Base-by-base conservation (phyloP, 2,113 vertebrate species). In the Malurus elegans region DNA sequence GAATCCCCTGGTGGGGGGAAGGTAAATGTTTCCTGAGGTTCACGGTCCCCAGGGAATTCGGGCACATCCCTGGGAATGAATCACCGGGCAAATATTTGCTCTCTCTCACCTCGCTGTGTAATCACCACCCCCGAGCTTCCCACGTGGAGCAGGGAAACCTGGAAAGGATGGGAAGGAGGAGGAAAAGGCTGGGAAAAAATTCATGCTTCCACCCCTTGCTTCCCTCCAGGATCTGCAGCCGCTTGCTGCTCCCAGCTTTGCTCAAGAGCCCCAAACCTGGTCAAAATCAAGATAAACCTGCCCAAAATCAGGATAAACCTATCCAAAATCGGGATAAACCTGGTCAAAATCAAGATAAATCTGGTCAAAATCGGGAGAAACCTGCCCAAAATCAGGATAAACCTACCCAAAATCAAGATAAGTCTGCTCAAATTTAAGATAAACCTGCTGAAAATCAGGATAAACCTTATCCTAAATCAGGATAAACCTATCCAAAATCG, bases 51-150 rank as follows among this genome's bases (percentile, higher is more conserved):
- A 10, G n/a, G 86, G 93, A 87, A 70, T 14, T 60, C 42, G 56
- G 12, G 38, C 14, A 9, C 72, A 31, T 61, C 48, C 24, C 90
- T 67, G 74, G 80, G 7, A 47, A 73, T 26, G 64, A 86, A 66
- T 93, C 87, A 91, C 81, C 87, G 85, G 12, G 44, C 91, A 95
- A 92, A 93, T 54, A 79, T 85, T 90, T 76, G 69, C 87, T 90
- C 62, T 88, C n/a, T 67, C 81, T 75, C 53, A n/a, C 72, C 90
- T 87, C 21, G 19, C 79, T 12, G 47, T 62, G 12, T 54, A 74
- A 95, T 93, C 44, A 44, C 29, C 44, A 20, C 24, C 76, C 36
- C 12, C 12, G 38, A 67, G 60, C 36, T 42, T 20, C 31, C 73
- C 80, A 2, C 6, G 14, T 20, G 8, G 26, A 65, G 62, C 42